Percentiles rank a stretch among this genome's conserved stretches.
Conservation (phyloP, 2,888 invertebrate species). For the Acrocyrtus sp. region DNA sequence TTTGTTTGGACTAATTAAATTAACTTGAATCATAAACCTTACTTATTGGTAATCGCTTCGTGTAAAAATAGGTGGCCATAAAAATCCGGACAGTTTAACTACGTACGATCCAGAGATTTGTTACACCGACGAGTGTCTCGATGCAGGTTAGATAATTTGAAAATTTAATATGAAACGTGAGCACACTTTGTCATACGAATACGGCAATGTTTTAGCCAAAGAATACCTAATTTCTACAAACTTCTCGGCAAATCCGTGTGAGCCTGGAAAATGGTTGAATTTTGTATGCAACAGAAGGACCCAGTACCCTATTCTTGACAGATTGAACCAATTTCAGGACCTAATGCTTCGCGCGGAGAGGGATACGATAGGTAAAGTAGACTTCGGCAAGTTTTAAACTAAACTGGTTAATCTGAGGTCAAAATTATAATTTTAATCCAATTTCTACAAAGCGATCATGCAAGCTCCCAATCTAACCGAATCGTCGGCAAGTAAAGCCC, state of each 20-base stretch:
- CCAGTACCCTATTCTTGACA: slow-evolving; percentile 33
- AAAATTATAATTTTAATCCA: no score
- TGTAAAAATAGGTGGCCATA: slow-evolving; percentile 46
- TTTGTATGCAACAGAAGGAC: slow-evolving; percentile 43
- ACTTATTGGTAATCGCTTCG: no score
- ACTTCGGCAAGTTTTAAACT: no score
- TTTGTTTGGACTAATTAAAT: no score
- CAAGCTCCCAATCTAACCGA: slow-evolving; percentile 37
- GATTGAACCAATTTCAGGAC: slow-evolving; percentile 43
- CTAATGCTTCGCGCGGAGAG: slow-evolving; percentile 20
- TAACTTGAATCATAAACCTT: no score
- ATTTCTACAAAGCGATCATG: slow-evolving; percentile 33
- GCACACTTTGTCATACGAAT: background rate
- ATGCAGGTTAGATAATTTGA: slow-evolving; percentile 30
- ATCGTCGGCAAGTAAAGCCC: slow-evolving; percentile 26
- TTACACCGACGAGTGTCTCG: slow-evolving; percentile 40
- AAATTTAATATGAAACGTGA: background rate
- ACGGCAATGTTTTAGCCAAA: slow-evolving; percentile 10
- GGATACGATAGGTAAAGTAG: slow-evolving; percentile 31
- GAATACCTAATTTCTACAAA: slow-evolving; percentile 39
- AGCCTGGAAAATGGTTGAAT: slow-evolving; percentile 43
- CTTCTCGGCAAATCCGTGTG: slow-evolving; percentile 40
- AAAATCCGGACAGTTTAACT: slow-evolving; percentile 32
- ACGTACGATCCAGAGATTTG: slow-evolving; percentile 37
- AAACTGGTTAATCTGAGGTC: no score